Conservation (phyloP, 2,797 vertebrate species). For the Enoplosus armatus region DNA sequence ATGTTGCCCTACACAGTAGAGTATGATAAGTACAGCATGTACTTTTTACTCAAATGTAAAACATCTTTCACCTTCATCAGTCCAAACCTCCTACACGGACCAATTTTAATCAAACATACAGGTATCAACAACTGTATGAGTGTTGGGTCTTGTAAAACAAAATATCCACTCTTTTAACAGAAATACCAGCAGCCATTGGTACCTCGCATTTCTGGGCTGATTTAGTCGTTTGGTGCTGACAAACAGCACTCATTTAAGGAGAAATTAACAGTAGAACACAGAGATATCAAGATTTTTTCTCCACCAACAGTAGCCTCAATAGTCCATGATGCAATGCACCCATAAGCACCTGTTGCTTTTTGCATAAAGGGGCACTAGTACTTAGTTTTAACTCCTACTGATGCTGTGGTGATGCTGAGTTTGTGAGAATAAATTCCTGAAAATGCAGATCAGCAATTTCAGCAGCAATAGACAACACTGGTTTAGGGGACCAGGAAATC, state of each 20-base stretch:
- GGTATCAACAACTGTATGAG: not conserved
- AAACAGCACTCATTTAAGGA: not conserved
- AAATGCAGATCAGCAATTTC: not conserved
- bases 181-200: not conserved
- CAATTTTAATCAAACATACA: not conserved
- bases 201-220: not conserved
- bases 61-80: conserved; percentile 10
- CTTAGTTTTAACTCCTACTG: conserved; percentile 1
- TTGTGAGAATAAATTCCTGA: not conserved
- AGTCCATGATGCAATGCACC: not conserved
- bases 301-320: not conserved
- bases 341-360: not conserved
- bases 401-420: not conserved
- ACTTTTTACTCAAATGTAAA: conserved; percentile 4
- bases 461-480: not conserved
- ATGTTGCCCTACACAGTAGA: conserved; percentile 43
- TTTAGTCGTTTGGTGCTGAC: not conserved
- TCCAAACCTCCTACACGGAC: not conserved
- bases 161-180: not conserved
- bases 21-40: not conserved
- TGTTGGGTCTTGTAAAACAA: conserved; percentile 11
- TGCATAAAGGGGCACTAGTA: not conserved
- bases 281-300: not conserved
- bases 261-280: not conserved
- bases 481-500: not conserved